A percentile compares a stretch with the other conserved stretches of the same genome.
These are phyloP conservation scores for Hirudo medicinalis DNA, from an alignment of 1,140 invertebrate genomes.

Conservation along the genomic window DNA sequence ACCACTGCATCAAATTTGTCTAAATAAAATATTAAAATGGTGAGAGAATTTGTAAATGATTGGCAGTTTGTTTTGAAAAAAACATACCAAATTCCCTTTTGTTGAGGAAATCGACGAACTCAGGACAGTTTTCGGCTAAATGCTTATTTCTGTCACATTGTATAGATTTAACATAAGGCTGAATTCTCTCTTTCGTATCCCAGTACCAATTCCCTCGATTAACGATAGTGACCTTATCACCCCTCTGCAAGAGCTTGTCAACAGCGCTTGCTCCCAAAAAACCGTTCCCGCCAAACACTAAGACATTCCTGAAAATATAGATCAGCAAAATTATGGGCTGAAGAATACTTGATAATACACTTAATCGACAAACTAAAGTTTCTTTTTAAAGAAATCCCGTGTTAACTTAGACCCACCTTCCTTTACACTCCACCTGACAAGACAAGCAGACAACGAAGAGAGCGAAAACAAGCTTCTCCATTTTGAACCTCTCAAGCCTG, in stretches of 20 bases:
- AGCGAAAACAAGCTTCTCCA: no score
- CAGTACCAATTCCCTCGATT: constrained; percentile 45
- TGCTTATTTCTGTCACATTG: constrained; percentile 39
- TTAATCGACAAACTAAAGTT: no score
- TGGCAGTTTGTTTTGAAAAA: not conserved
- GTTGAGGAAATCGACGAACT: constrained; percentile 30
- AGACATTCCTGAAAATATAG: constrained; percentile 25
- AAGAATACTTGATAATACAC: no score
- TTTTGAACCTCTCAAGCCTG: no score
- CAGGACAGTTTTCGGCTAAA: constrained; percentile 27
- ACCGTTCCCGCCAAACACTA: constrained; percentile 45
- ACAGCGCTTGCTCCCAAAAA: constrained; percentile 41
- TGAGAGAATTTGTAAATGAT: no score
- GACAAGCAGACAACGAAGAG: no score
- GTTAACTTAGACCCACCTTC: no score
- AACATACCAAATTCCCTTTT: constrained; percentile 16
- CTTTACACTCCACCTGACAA: no score
- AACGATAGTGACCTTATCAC: constrained; percentile 33
- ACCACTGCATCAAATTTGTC: constrained; percentile 39
- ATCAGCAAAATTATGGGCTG: not conserved
- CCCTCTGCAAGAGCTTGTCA: constrained; percentile 31
- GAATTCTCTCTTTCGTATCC: constrained; percentile 37
- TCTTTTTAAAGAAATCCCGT: no score
- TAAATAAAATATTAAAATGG: not conserved
- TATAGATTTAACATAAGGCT: constrained; percentile 35